Conservation (phyloP, 2,797 vertebrate genomes). For the Rhinogobio ventralis region DNA sequence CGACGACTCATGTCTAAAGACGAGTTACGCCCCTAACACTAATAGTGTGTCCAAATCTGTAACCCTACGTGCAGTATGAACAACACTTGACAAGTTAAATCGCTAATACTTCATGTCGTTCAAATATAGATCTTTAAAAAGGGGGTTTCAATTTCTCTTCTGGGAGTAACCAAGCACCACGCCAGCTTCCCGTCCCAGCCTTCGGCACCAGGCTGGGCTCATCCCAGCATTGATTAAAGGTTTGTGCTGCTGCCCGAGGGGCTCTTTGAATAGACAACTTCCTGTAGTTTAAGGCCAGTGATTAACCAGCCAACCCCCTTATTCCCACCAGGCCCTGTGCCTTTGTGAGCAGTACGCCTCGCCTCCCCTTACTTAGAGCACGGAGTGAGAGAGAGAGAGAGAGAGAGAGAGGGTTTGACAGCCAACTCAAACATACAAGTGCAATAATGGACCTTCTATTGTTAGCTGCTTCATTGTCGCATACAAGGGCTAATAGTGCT, state of each 20-base stretch:
- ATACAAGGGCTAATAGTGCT: constrained; percentile 50
- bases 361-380: constrained; percentile 75
- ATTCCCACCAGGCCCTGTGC: constrained; percentile 73
- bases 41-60: background rate
- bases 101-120: constrained; percentile 15
- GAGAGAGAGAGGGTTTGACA: constrained; percentile 66
- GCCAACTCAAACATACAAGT: constrained; percentile 77
- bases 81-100: constrained; percentile 3
- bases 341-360: constrained; percentile 80
- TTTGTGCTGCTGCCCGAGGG: constrained; percentile 67
- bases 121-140: constrained; percentile 33
- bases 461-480: constrained; percentile 64
- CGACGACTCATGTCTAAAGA: background rate
- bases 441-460: constrained; percentile 75
- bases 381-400: constrained; percentile 56
- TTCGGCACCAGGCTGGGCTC: constrained; percentile 55
- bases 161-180: constrained; percentile 32
- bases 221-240: constrained; percentile 67
- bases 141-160: constrained; percentile 38
- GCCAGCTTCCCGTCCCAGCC: constrained; percentile 42
- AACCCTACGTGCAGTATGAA: background rate
- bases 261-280: constrained; percentile 74
- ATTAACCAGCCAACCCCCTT: constrained; percentile 80
- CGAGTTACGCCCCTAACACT: background rate
- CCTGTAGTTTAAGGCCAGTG: constrained; percentile 79